Base-by-base conservation (phyloP, 2,888 invertebrate genomes). In the Luperina testacea region DNA sequence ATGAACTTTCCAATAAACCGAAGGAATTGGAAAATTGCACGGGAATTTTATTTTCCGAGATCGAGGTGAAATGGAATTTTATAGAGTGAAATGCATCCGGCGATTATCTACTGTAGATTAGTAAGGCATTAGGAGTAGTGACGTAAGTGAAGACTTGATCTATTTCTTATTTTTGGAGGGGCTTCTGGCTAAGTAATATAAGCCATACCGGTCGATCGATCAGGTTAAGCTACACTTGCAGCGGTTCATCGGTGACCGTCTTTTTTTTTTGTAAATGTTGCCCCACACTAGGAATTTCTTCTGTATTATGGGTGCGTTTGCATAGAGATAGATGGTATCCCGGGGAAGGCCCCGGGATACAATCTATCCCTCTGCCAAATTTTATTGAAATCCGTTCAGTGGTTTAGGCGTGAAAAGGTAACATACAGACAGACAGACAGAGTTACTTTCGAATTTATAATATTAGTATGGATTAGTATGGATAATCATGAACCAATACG, bases 1-100 rank as follows among this genome's bases (percentile, higher is more conserved):
- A 87, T 85, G 81, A 82, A 88, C 75, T 83, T 85, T 69, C 69
- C 80, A 80, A 78, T 87, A 79, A 82, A 75, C 69, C 67, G 59
- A 53, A 78, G 71, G 76, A 77, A 80, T 84, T 84, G 78, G 75
- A 80, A 83, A 73, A 75, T 32, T 32, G 68, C 59, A 45, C 27
- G 42, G 32, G 76, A 72, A 75, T 79, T 81, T 81, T 77, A 77
- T 81, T 78, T 72, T 63, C 57, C 48, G 45, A 59, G 15, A n/a
- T 11, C 38, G 48, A 65, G 24, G 51, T 59, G 48, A 78, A 78
- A 70, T 73, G 83, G 72, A 76, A 83, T 83, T 86, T 76, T 72
- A 69, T 78, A 63, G 67, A 63, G 65, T 68, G 59, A 51, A 73
- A 68, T 68, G 73, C 53, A 82, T 15, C 2, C 1, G 11, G 20